phyloP scores from a whole-genome alignment of 2,888 invertebrate species.

The Loripinus fragilis region DNA sequence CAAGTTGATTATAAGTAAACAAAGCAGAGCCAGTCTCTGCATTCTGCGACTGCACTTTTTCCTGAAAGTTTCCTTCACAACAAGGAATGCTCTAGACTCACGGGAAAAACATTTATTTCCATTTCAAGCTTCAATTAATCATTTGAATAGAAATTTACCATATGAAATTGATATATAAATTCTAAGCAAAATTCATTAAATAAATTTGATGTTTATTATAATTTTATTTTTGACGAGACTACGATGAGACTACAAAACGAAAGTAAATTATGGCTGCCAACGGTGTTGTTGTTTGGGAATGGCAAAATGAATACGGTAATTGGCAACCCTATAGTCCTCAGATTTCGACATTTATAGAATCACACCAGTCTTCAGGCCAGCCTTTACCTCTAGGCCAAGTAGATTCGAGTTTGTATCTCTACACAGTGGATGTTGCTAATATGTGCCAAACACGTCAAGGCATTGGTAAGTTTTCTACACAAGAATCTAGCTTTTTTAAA shows the following conservation, averaged over 20 bases:
- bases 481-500: too few relatives aligned
- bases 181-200: too few relatives aligned
- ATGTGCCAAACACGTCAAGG: conserved; percentile 74
- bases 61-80: conserved; percentile 65
- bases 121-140: neutral
- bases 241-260: conserved; percentile 12
- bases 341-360: conserved; percentile 72
- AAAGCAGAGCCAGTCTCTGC: neutral
- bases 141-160: too few relatives aligned
- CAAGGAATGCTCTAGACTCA: conserved; percentile 66
- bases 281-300: conserved; percentile 79
- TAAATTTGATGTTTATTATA: too few relatives aligned
- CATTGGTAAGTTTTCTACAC: conserved; percentile 70
- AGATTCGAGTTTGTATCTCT: conserved; percentile 65
- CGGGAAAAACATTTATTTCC: conserved; percentile 48
- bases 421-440: conserved; percentile 69
- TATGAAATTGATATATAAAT: too few relatives aligned
- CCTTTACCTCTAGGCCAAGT: conserved; percentile 67
- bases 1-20: neutral
- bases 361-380: conserved; percentile 46
- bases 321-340: conserved; percentile 77
- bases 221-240: too few relatives aligned
- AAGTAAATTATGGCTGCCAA: conserved; percentile 63
- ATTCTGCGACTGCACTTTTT: neutral
- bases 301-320: conserved; percentile 74